Evolutionary conservation across 92 coral and sea anemone species (phyloP).

Genomic region (Zoanthus sansibaricus): DNA sequence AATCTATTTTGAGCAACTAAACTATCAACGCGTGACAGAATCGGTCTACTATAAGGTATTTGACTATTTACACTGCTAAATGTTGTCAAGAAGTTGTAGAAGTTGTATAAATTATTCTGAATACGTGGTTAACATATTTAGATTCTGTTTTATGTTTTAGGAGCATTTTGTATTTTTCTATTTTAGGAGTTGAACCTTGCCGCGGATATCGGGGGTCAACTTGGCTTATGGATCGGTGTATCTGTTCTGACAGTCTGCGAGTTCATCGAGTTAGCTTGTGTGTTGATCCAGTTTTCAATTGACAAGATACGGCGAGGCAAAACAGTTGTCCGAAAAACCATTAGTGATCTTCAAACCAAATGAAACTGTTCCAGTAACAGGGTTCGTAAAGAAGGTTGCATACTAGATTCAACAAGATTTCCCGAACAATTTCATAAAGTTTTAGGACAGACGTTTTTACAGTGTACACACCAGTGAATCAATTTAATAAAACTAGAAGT

Average conservation of each 20-base stretch:
- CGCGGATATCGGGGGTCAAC: conserved; percentile 13
- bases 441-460: no score
- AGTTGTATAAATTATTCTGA: no score
- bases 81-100: no score
- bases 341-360: not conserved
- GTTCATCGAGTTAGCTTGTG: conserved; percentile 11
- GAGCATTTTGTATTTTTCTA: not conserved
- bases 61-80: not conserved
- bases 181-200: conserved; percentile 21
- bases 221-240: conserved; percentile 15
- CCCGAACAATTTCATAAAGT: no score
- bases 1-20: not conserved
- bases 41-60: not conserved
- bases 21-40: not conserved
- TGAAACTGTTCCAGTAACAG: no score
- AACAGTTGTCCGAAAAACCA: not conserved
- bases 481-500: no score
- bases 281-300: not conserved
- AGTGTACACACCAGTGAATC: no score
- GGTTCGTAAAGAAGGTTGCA: no score
- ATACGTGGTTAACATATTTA: no score
- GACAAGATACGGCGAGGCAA: not conserved
- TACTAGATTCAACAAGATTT: no score
- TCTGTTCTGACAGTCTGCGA: conserved; percentile 17
- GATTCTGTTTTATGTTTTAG: no score